Conservation (phyloP, 2,797 vertebrate genomes). For the Melanotaenia nigrans region DNA sequence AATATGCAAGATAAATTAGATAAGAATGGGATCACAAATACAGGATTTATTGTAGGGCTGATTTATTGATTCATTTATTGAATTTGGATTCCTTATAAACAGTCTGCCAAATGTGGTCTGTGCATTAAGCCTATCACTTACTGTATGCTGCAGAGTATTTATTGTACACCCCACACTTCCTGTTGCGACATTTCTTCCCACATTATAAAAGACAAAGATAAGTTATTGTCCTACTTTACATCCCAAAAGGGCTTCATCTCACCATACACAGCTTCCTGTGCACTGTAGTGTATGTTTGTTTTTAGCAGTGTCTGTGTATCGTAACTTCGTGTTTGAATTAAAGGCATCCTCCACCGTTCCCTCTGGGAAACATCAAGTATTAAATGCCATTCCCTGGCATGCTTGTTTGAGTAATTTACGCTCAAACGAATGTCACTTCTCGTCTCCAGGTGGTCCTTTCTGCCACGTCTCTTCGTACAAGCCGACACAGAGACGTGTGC, state of each 20-base stretch:
- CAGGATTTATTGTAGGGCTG: no score
- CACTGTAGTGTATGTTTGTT: slow-evolving; percentile 65
- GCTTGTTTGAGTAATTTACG: slow-evolving; percentile 82
- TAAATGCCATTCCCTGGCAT: slow-evolving; percentile 75
- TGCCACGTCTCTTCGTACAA: slow-evolving; percentile 66
- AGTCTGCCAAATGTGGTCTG: no score
- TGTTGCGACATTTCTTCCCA: slow-evolving; percentile 7
- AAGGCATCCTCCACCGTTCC: slow-evolving; percentile 63
- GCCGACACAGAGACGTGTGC: slow-evolving; percentile 47
- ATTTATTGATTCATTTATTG: not conserved
- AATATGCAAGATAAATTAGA: no score
- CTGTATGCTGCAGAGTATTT: not conserved
- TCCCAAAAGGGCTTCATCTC: slow-evolving; percentile 60
- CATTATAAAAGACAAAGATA: slow-evolving; percentile 29
- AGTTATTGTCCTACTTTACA: slow-evolving; percentile 57
- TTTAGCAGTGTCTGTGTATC: slow-evolving; percentile 67
- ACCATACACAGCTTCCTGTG: slow-evolving; percentile 47
- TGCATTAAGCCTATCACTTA: not conserved
- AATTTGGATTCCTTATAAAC: not conserved
- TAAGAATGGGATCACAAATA: no score
- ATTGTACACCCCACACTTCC: not conserved
- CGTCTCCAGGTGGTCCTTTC: slow-evolving; percentile 82
- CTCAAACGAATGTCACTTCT: slow-evolving; percentile 75
- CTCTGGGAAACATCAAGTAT: slow-evolving; percentile 74
- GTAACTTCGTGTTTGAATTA: slow-evolving; percentile 65